Evolutionary conservation across 2,113 vertebrate genomes (phyloP), one percentile per base, ranked within the genome.

Genomic region (Prinia subflava): DNA sequence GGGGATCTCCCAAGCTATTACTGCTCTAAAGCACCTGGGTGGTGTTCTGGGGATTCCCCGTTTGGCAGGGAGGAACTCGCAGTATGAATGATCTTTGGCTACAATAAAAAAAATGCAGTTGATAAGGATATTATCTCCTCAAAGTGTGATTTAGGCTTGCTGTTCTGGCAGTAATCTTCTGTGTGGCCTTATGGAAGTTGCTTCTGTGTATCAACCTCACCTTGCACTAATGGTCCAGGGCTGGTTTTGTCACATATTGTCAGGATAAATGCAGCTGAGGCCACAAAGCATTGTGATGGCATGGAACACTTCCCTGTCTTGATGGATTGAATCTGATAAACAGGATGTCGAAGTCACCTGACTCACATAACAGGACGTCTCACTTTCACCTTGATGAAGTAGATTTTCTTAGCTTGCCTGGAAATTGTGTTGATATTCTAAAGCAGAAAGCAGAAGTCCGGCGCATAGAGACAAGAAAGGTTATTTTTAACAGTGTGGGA

Each of bases 401-500:
- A 64, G 50, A 31, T 70, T 87, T 92, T 75, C 55, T 75, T 59
- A 35, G 12, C 37, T 83, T 70, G 35, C 49, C 44, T 76, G 78
- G n/a, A 84, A 93, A 67, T 21, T 42, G 19, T 52, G 49, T 50
- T 28, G 57, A 15, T 92, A 52, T 49, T 82, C 73, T 60, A 76
- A 78, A 69, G 24, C 3, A 9, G 41, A 87, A 71, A 73, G 63
- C 53, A 82, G 78, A 63, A 80, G 74, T 81, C 76, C 60, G 1
- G 39, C 0, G 4, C 24, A 25, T 4, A n/a, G 90, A 87, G 55
- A 69, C 60, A 59, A 59, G 86, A 15, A 44, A 75, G 41, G 68
- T 89, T 96, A 96, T 96, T 97, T 97, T 97, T 96, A 94, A 83
- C 71, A 30, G 41, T 59, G 59, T 62, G 77, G 74, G 63, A 95